These are phyloP conservation scores for Istiophorus platypterus DNA, from an alignment of 2,113 vertebrate species.

Conservation along the genomic window DNA sequence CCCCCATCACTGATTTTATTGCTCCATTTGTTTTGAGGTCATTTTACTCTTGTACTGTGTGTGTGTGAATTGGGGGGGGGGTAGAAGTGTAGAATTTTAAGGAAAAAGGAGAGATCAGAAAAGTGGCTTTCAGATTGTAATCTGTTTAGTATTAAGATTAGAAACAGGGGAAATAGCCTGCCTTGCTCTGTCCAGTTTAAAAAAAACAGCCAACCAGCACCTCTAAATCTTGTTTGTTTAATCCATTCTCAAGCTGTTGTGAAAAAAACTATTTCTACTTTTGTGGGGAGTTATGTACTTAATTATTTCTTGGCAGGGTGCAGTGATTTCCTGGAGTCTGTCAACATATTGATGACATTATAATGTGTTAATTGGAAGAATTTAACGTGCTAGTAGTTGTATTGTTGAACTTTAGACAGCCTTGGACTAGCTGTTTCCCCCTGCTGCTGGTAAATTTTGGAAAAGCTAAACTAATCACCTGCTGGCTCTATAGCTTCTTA, in stretches of 20 bases:
- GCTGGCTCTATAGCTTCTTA: background rate
- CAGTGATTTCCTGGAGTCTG: no score
- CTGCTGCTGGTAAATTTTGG: background rate
- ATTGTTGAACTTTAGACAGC: no score
- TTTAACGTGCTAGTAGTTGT: background rate
- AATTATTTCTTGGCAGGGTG: no score
- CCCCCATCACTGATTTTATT: conserved; percentile 7
- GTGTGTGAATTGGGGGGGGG: no score
- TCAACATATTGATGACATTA: background rate
- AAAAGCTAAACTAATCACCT: background rate
- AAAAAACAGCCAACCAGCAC: no score
- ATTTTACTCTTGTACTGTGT: background rate
- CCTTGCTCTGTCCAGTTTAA: no score
- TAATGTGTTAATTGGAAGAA: background rate
- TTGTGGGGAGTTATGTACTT: no score
- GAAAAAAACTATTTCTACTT: no score
- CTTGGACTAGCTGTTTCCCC: background rate
- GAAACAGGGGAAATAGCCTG: background rate
- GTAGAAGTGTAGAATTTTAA: no score
- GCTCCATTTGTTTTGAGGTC: conserved; percentile 12
- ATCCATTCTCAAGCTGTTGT: no score
- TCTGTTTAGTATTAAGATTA: background rate
- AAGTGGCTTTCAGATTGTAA: background rate
- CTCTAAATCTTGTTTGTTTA: no score
- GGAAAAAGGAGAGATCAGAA: no score